Percentiles rank a stretch among this genome's conserved stretches.
Evolutionary conservation across 2,113 vertebrate species (phyloP).

Genomic region (Sphyrna mokarran): DNA sequence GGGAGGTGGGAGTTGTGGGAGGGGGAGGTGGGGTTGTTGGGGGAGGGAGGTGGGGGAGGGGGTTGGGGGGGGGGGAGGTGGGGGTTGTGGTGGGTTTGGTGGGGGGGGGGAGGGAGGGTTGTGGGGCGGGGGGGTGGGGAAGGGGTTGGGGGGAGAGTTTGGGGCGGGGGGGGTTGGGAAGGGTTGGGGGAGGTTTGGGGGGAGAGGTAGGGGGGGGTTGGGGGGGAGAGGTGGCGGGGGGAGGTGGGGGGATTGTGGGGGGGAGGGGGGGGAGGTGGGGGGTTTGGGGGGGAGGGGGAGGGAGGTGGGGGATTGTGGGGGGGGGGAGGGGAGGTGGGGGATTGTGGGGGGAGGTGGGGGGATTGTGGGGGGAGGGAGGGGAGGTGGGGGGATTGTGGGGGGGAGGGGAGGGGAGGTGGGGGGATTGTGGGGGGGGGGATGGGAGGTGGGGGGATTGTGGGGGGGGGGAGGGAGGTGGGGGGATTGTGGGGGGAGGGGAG

Average conservation of each 20-base stretch:
- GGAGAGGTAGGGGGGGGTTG: no score
- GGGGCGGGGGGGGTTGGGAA: background rate
- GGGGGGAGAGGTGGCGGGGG: no score
- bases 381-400: background rate
- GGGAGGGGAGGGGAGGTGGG: background rate
- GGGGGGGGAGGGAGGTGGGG: background rate
- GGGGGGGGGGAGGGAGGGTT: background rate
- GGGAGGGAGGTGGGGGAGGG: no score
- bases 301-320: no score
- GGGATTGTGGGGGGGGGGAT: no score
- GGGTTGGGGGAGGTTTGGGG: background rate
- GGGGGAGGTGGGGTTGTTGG: background rate
- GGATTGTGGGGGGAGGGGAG: no score
- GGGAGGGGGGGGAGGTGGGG: no score
- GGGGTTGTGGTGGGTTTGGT: fast-evolving
- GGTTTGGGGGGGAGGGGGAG: background rate
- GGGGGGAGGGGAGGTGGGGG: no score
- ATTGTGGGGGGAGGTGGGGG: no score
- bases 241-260: no score
- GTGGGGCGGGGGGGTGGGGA: background rate
- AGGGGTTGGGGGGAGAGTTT: fast-evolving
- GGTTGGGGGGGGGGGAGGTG: no score
- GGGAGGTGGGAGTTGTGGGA: background rate
- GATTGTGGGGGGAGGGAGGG: background rate
- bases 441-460: fast-evolving